Evolutionary conservation across 2,113 vertebrate genomes (phyloP).

Genomic region (Spizaetus ornatus): DNA sequence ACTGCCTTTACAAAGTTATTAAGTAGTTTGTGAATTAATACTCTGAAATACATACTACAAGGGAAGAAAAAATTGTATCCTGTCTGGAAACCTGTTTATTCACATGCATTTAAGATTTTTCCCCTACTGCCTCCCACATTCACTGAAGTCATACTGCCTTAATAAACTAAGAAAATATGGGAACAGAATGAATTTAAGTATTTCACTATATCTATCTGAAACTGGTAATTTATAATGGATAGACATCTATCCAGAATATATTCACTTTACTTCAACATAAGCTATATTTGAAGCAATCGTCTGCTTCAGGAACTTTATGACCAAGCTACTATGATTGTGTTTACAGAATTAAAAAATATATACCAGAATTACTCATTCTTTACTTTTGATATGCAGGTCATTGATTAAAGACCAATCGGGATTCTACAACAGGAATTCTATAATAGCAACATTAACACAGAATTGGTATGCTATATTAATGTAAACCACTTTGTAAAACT

Average conservation of each 20-base stretch:
- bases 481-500: not conserved
- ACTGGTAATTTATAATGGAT: not conserved
- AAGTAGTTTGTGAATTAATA: not conserved
- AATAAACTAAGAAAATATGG: not conserved
- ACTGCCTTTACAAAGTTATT: not conserved
- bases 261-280: not conserved
- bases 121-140: not conserved
- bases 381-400: not conserved
- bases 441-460: not conserved
- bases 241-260: not conserved
- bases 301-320: not conserved
- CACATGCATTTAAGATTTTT: not conserved
- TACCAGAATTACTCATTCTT: not conserved
- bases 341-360: not conserved
- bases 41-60: not conserved
- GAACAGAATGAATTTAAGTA: not conserved
- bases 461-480: not conserved
- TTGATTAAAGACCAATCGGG: not conserved
- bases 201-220: not conserved
- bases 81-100: not conserved
- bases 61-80: not conserved
- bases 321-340: not conserved
- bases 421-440: not conserved
- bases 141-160: not conserved
- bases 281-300: not conserved